Conservation (phyloP, 2,797 vertebrate species). For the Amphiprion clarkii region DNA sequence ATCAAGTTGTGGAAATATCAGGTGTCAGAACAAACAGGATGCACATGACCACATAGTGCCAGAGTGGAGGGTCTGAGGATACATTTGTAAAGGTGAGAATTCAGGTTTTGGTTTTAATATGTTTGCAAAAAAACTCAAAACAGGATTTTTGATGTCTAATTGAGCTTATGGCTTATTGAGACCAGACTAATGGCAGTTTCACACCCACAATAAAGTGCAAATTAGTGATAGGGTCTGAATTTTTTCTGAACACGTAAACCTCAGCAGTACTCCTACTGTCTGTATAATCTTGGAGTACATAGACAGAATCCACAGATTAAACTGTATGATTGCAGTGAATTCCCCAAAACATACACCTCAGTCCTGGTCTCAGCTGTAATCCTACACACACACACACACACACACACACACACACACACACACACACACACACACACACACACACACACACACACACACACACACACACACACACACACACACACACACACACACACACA, state of each 20-base stretch:
- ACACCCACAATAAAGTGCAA: no score
- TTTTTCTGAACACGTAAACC: background rate
- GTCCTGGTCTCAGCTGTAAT: constrained; percentile 4
- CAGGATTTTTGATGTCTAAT: no score
- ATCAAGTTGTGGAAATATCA: no score
- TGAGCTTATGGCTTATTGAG: no score
- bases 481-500: background rate
- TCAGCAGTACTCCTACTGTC: background rate
- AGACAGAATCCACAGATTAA: background rate
- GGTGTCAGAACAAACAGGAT: no score
- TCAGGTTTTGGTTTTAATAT: no score
- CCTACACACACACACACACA: constrained; percentile 1
- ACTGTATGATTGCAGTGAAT: background rate
- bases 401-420: constrained; percentile 5
- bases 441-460: background rate
- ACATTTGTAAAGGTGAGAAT: no score
- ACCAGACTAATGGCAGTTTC: no score
- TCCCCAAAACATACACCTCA: constrained; percentile 12
- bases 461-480: no score
- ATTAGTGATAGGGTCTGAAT: background rate
- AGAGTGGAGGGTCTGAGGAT: no score
- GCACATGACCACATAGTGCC: no score
- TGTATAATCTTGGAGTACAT: background rate
- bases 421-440: background rate
- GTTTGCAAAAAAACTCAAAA: no score